Conservation (phyloP, 2,888 invertebrate species). For the Scaptomyza polygonia region DNA sequence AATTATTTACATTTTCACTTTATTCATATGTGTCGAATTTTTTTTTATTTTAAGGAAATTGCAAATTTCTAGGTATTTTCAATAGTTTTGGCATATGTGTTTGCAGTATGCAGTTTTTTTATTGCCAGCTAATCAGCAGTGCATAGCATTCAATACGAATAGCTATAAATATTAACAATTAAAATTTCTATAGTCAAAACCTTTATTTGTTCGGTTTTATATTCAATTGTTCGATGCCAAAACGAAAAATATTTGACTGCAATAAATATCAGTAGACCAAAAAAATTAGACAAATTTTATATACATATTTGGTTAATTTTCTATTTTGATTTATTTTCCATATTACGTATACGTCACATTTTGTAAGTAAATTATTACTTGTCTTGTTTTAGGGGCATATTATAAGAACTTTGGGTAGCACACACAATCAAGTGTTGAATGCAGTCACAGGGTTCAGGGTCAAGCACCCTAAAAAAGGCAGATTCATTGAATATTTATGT, state of each 20-base stretch:
- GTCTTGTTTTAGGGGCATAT: conserved; percentile 28
- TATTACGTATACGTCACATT: conserved; percentile 64
- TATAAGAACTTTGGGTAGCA: conserved; percentile 37
- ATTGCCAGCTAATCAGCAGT: conserved; percentile 16
- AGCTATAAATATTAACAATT: conserved; percentile 17
- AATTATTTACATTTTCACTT: conserved; percentile 4
- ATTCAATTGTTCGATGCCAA: conserved; percentile 27
- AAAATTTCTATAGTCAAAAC: conserved; percentile 16
- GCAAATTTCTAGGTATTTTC: background rate
- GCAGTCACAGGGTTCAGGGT: conserved; percentile 51
- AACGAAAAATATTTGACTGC: conserved; percentile 6
- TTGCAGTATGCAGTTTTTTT: too few relatives aligned
- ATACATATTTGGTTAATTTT: conserved; percentile 4
- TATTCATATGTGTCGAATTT: conserved; percentile 11
- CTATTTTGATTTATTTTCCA: conserved; percentile 21
- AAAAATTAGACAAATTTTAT: background rate
- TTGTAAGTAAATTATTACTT: conserved; percentile 23
- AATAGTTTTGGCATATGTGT: too few relatives aligned
- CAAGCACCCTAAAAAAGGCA: conserved; percentile 7
- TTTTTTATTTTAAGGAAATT: background rate
- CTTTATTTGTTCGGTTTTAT: background rate
- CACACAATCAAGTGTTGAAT: conserved; percentile 29
- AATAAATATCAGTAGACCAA: conserved; percentile 32
- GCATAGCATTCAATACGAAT: too few relatives aligned
- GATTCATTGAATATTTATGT: conserved; percentile 50